Conservation (phyloP, 2,888 invertebrate species). For the Rosalia funebris region DNA sequence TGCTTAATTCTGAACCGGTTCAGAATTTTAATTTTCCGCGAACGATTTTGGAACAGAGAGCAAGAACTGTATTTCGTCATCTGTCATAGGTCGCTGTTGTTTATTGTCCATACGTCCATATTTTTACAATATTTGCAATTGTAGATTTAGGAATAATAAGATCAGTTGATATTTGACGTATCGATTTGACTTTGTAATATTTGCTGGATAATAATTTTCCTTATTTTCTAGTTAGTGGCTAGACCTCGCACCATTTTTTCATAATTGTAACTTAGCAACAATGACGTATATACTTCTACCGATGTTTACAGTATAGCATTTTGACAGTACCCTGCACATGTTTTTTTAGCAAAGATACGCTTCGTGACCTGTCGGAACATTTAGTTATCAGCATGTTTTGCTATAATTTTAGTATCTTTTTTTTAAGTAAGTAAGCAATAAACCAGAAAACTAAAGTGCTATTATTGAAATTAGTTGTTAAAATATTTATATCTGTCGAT, state of each 20-base stretch:
- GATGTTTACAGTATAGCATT: slow-evolving; percentile 10
- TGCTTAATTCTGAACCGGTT: too few species aligned
- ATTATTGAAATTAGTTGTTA: not conserved
- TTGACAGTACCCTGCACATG: slow-evolving; percentile 8
- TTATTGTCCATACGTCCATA: too few species aligned
- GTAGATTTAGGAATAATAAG: slow-evolving; percentile 9
- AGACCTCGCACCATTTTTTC: not conserved
- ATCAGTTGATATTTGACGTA: slow-evolving; percentile 13
- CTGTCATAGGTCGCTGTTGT: too few species aligned
- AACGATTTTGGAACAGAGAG: too few species aligned
- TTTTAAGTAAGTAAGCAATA: not conserved
- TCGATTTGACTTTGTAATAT: slow-evolving; percentile 12
- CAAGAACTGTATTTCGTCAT: too few species aligned
- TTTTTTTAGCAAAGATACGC: not conserved
- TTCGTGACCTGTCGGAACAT: slow-evolving; percentile 11
- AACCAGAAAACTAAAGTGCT: not conserved
- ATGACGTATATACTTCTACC: not conserved
- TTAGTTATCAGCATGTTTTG: slow-evolving; percentile 8
- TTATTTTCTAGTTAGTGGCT: not conserved
- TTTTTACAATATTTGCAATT: slow-evolving; percentile 1
- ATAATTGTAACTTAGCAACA: not conserved
- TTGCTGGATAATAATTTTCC: not conserved
- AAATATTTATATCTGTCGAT: not conserved
- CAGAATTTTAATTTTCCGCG: too few species aligned
- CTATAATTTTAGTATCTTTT: not conserved